phyloP scores from a whole-genome alignment of 2,888 invertebrate genomes.

The Endotricha flammealis region DNA sequence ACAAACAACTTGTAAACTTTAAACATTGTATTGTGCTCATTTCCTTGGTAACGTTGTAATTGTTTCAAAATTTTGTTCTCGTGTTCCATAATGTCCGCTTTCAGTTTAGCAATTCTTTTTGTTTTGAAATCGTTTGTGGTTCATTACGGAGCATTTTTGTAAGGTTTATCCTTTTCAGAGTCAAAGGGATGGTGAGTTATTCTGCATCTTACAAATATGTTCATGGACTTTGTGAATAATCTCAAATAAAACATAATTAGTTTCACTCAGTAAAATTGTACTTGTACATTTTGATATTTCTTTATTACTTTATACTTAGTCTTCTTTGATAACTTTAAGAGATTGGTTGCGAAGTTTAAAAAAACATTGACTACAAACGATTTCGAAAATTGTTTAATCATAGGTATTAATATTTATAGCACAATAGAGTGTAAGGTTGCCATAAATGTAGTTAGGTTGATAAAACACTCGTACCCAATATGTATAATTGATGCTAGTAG shows the following conservation, averaged over 20 bases:
- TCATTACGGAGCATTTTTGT: conserved; percentile 54
- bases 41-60: background rate
- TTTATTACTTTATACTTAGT: too few relatives aligned
- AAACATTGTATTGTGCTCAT: conserved; percentile 38
- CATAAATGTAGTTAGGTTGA: too few relatives aligned
- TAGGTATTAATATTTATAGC: conserved; percentile 1
- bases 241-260: too few relatives aligned
- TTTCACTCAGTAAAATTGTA: too few relatives aligned
- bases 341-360: conserved; percentile 51
- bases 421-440: conserved; percentile 54
- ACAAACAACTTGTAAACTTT: conserved; percentile 41
- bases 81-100: background rate
- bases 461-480: too few relatives aligned
- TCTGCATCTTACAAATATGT: conserved; percentile 61
- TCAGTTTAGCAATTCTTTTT: background rate
- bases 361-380: conserved; percentile 47
- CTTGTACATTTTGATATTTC: conserved; percentile 12
- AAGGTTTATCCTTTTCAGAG: conserved; percentile 70
- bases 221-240: conserved; percentile 53
- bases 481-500: too few relatives aligned
- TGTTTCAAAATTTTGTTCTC: background rate
- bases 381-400: too few relatives aligned
- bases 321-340: conserved; percentile 18
- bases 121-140: conserved; percentile 43
- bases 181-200: conserved; percentile 70